phyloP scores from a whole-genome alignment of 2,888 invertebrate species.

The Oligia strigilis region DNA sequence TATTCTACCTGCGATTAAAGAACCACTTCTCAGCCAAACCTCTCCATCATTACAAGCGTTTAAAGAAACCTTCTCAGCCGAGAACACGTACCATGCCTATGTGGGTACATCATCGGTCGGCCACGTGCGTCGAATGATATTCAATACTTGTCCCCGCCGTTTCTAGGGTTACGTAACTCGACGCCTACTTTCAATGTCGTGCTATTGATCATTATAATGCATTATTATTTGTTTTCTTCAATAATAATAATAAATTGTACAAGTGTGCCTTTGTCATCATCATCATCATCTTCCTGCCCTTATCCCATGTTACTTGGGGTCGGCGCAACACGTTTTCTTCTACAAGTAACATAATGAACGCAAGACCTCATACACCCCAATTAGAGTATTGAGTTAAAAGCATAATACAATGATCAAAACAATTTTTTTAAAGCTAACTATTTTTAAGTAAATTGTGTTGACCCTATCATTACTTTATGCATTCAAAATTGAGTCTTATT shows the following conservation, averaged over 20 bases:
- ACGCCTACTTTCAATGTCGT: conserved; percentile 89
- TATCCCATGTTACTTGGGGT: too few relatives aligned
- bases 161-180: conserved; percentile 88
- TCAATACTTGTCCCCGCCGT: conserved; percentile 81
- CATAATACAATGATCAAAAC: too few relatives aligned
- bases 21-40: background rate
- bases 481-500: too few relatives aligned
- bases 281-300: too few relatives aligned
- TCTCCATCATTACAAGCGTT: background rate
- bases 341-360: too few relatives aligned
- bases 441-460: too few relatives aligned
- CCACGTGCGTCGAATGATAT: conserved; percentile 87
- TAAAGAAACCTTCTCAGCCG: conserved; percentile 11
- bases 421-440: too few relatives aligned
- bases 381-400: too few relatives aligned
- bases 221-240: conserved; percentile 63
- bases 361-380: too few relatives aligned
- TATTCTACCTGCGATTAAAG: background rate
- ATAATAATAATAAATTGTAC: conserved; percentile 52
- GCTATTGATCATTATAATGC: conserved; percentile 60
- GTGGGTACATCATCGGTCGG: conserved; percentile 61
- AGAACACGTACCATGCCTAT: background rate
- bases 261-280: conserved; percentile 13
- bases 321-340: too few relatives aligned
- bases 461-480: too few relatives aligned